Evolutionary conservation across 1,140 invertebrate genomes (phyloP).

Genomic region (Danaus plexippus): DNA sequence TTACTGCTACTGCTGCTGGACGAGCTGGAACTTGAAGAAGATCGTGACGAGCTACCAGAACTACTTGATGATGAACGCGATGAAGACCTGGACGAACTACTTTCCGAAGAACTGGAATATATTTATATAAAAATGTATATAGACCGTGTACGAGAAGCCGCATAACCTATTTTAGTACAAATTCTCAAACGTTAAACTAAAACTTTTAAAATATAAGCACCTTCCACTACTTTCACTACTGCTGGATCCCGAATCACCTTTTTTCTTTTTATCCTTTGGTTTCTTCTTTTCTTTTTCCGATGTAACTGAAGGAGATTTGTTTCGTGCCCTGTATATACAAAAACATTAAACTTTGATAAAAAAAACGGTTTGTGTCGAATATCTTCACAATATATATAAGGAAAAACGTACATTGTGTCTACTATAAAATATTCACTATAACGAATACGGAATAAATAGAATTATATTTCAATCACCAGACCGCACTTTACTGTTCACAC

Average conservation of each 20-base stretch:
- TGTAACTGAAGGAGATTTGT: constrained; percentile 74
- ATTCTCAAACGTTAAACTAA: too few relatives aligned
- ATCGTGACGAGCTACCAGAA: constrained; percentile 78
- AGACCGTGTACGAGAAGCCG: too few relatives aligned
- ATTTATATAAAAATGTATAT: too few relatives aligned
- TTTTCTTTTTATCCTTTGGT: constrained; percentile 77
- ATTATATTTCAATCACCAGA: background rate
- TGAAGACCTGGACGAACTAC: constrained; percentile 81
- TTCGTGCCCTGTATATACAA: constrained; percentile 71
- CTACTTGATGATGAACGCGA: constrained; percentile 83
- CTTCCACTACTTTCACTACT: constrained; percentile 84
- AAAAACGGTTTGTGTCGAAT: background rate
- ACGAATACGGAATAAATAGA: constrained; percentile 12
- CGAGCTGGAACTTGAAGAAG: constrained; percentile 73
- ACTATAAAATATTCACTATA: constrained; percentile 7
- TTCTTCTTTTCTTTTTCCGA: constrained; percentile 82
- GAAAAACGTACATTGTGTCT: constrained; percentile 15
- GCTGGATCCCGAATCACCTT: constrained; percentile 78
- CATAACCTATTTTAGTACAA: too few relatives aligned
- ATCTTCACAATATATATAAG: constrained; percentile 1
- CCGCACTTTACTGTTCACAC: too few relatives aligned
- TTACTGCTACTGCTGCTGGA: constrained; percentile 75
- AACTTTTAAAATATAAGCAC: constrained; percentile 52
- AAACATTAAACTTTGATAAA: background rate
- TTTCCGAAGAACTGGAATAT: constrained; percentile 79